These are phyloP conservation scores for Semicossyphus pulcher DNA, from an alignment of 2,113 vertebrate genomes.

Conservation along the genomic window DNA sequence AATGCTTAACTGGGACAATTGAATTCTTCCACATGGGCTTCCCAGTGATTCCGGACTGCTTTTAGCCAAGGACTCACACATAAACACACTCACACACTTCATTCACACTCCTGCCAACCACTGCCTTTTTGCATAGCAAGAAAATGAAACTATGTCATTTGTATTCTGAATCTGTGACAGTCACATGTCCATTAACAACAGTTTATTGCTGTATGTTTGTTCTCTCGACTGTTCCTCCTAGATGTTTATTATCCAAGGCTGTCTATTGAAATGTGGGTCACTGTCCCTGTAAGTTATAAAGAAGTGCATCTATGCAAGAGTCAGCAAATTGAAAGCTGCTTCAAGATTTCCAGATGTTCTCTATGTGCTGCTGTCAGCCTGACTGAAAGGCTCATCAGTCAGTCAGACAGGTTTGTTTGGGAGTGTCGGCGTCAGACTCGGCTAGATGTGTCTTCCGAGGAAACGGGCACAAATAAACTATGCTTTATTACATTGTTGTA, in stretches of 20 bases:
- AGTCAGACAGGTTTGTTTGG: constrained; percentile 59
- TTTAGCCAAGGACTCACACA: constrained; percentile 36
- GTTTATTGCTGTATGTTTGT: not conserved
- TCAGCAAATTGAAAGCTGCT: not conserved
- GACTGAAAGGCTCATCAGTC: constrained; percentile 6
- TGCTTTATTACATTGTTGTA: not conserved
- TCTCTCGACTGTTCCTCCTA: not conserved
- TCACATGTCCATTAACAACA: constrained; percentile 15
- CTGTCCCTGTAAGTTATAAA: not conserved
- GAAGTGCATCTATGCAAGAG: not conserved
- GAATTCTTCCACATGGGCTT: constrained; percentile 60
- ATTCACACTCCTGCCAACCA: constrained; percentile 13
- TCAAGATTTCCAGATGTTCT: constrained; percentile 28
- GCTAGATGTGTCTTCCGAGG: not conserved
- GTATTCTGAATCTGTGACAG: constrained; percentile 39
- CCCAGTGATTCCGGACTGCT: constrained; percentile 48
- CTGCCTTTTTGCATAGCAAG: constrained; percentile 59
- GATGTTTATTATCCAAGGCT: not conserved
- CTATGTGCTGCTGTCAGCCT: not conserved
- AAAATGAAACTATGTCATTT: constrained; percentile 54
- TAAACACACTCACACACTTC: not conserved
- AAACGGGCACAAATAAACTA: constrained; percentile 13
- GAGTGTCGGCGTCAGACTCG: constrained; percentile 46
- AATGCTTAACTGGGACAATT: constrained; percentile 51
- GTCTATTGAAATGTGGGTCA: not conserved